phyloP scores from a whole-genome alignment of 92 coral and sea anemone genomes.

The Siderastrea radians region DNA sequence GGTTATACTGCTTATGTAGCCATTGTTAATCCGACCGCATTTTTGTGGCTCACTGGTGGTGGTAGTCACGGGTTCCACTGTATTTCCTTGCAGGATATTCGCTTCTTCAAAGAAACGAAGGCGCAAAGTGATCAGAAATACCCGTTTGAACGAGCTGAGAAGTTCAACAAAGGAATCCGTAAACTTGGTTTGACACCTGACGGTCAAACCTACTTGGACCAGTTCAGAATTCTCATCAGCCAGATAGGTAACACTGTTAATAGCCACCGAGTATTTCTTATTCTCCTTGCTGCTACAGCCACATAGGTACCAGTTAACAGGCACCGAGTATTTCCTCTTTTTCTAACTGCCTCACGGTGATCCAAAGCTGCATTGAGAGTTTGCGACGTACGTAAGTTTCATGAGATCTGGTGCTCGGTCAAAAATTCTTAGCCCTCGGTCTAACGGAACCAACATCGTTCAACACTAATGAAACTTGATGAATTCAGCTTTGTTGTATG shows the following conservation, averaged over 20 bases:
- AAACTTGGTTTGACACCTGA: constrained; percentile 98
- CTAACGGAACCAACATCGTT: too few species aligned
- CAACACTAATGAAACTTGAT: too few species aligned
- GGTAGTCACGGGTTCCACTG: background rate
- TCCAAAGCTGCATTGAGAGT: too few species aligned
- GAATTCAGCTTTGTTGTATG: too few species aligned
- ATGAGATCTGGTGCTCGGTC: too few species aligned
- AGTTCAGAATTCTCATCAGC: constrained; percentile 92
- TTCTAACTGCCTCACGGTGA: too few species aligned
- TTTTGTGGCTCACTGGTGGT: too few species aligned
- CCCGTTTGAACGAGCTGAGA: constrained; percentile 98
- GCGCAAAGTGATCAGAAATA: constrained; percentile 92
- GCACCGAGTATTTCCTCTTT: too few species aligned
- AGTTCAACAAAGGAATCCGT: constrained; percentile 98
- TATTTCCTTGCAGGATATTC: constrained; percentile 74
- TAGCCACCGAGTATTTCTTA: constrained; percentile 72
- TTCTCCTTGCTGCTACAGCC: constrained; percentile 9
- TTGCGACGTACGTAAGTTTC: too few species aligned
- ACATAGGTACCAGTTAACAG: constrained; percentile 65
- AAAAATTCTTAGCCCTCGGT: too few species aligned
- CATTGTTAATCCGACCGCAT: too few species aligned
- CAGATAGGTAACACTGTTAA: constrained; percentile 79
- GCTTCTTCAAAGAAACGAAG: constrained; percentile 91
- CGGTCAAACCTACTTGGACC: constrained; percentile 93
- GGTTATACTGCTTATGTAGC: too few species aligned